A percentile compares a stretch with the other conserved stretches of the same genome.
phyloP scores from a whole-genome alignment of 37 sponge, comb jelly and placozoan genomes.

The Lycopodina hypogea region DNA sequence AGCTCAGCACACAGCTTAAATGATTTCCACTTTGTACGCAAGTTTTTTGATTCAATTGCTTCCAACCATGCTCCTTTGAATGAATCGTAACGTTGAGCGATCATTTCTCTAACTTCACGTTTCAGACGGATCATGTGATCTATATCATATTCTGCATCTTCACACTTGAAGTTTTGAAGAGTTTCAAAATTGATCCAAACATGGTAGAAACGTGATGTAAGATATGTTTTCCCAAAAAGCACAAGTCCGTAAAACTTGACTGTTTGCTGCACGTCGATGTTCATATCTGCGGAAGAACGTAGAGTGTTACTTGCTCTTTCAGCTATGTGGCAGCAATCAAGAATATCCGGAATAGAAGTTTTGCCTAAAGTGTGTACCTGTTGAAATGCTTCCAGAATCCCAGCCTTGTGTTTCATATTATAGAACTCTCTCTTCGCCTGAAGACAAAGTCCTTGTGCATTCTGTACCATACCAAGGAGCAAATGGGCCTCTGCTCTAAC shows the following conservation, averaged over 20 bases:
- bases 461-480: conserved; percentile 12
- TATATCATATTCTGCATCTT: conserved; percentile 10
- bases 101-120: background rate
- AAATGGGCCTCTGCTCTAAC: conserved; percentile 20
- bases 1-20: conserved; percentile 13
- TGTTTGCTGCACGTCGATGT: conserved; percentile 28
- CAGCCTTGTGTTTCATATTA: conserved; percentile 12
- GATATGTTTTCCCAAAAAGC: conserved; percentile 15
- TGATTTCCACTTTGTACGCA: background rate
- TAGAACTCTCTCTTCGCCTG: conserved; percentile 13
- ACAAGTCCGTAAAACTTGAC: conserved; percentile 30
- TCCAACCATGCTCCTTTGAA: conserved; percentile 18
- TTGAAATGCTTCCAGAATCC: conserved; percentile 43
- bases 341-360: background rate
- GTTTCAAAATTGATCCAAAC: conserved; percentile 21
- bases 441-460: background rate
- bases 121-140: conserved; percentile 49
- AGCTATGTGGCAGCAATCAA: conserved; percentile 23
- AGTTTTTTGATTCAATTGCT: too few species aligned
- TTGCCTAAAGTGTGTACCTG: conserved; percentile 3
- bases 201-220: conserved; percentile 4
- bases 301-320: background rate
- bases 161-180: background rate
- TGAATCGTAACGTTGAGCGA: conserved; percentile 8
- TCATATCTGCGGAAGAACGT: conserved; percentile 3